Evolutionary conservation across 2,888 invertebrate genomes (phyloP).

Genomic region (Campaea margaritaria): DNA sequence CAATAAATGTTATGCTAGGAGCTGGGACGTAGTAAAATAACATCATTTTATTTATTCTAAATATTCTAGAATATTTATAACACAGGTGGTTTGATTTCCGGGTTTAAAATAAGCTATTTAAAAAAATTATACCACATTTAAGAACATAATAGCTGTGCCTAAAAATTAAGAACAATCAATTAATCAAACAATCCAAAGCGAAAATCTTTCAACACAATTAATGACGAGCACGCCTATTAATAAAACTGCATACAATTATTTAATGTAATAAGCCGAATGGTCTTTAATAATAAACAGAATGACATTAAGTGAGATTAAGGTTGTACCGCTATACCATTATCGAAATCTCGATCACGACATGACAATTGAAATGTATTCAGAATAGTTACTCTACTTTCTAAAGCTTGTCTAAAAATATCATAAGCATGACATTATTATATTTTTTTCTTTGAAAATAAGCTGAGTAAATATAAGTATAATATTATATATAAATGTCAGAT

Average conservation of each 20-base stretch:
- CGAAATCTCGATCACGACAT: constrained; percentile 30
- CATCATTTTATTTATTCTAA: too few species aligned
- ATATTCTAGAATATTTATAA: too few species aligned
- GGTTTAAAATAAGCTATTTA: not conserved
- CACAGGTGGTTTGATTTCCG: too few species aligned
- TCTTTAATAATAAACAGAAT: constrained; percentile 18
- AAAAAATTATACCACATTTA: not conserved
- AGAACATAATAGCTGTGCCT: not conserved
- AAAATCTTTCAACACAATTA: constrained; percentile 18
- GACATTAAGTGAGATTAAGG: constrained; percentile 35
- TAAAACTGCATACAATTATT: constrained; percentile 31
- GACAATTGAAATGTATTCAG: constrained; percentile 34
- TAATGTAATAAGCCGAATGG: constrained; percentile 29
- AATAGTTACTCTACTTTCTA: constrained; percentile 27
- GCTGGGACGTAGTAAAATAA: not conserved
- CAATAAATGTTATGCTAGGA: not conserved
- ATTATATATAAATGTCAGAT: too few species aligned
- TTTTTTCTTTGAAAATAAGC: not conserved
- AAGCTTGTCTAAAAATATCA: constrained; percentile 10
- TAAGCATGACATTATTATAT: constrained; percentile 1
- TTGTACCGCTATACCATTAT: constrained; percentile 32
- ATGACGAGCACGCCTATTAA: constrained; percentile 24
- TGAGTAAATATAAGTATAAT: too few species aligned
- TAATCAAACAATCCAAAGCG: constrained; percentile 11
- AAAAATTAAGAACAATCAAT: not conserved